These are phyloP conservation scores for western clawed frog (Xenopus tropicalis) DNA, from an alignment of 2,113 vertebrate genomes.

Conservation along the genomic window DNA sequence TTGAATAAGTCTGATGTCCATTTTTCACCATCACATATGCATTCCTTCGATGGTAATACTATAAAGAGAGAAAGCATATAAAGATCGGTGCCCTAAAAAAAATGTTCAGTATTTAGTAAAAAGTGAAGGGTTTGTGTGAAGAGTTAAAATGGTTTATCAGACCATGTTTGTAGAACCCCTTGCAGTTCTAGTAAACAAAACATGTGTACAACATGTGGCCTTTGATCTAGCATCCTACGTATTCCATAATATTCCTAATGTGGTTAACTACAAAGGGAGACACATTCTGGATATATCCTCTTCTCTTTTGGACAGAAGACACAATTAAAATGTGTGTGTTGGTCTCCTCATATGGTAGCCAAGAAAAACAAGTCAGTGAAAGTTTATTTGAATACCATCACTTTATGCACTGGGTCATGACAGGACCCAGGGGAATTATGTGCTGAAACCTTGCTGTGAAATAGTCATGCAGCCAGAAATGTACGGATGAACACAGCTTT, in stretches of 20 bases:
- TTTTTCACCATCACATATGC: too few relatives aligned
- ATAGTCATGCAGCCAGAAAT: conserved; percentile 29
- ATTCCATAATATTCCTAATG: not conserved
- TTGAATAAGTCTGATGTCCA: too few relatives aligned
- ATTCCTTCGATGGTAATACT: too few relatives aligned
- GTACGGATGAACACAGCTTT: conserved; percentile 46
- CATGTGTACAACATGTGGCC: conserved; percentile 1
- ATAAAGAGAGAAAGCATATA: too few relatives aligned
- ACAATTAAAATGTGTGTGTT: not conserved
- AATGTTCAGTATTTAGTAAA: too few relatives aligned
- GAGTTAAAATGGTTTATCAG: too few relatives aligned
- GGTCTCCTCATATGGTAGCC: conserved; percentile 20
- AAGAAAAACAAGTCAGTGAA: conserved; percentile 45
- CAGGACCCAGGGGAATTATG: conserved; percentile 14
- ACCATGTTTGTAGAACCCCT: too few relatives aligned
- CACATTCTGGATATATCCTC: conserved; percentile 6
- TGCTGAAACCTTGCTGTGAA: conserved; percentile 31
- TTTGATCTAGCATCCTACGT: not conserved
- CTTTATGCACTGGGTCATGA: conserved; percentile 45
- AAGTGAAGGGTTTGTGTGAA: too few relatives aligned
- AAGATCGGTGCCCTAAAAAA: too few relatives aligned
- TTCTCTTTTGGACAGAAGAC: too few relatives aligned
- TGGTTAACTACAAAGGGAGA: not conserved
- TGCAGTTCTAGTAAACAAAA: not conserved
- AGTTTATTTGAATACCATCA: conserved; percentile 35